Conservation (phyloP, 2,797 vertebrate species). For the Artibeus lituratus region DNA sequence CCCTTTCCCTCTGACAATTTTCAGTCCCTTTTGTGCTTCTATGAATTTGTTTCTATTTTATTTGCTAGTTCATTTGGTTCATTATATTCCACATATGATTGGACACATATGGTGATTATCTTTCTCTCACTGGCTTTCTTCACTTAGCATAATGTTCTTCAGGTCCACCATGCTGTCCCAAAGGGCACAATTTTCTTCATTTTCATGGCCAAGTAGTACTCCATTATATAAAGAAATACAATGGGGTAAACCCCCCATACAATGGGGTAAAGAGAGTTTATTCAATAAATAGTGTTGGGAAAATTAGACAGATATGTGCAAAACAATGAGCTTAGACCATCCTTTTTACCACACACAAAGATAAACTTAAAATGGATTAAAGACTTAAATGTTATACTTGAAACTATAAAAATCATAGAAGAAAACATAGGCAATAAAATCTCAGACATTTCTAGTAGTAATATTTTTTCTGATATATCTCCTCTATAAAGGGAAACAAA, state of each 20-base stretch:
- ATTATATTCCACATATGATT: neutral
- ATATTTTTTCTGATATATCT: neutral
- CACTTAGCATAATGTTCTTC: neutral
- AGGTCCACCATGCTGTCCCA: neutral
- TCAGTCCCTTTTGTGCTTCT: neutral
- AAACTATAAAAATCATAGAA: neutral
- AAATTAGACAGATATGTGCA: neutral
- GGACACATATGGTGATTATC: neutral
- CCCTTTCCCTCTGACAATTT: neutral
- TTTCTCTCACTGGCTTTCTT: neutral
- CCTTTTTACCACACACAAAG: neutral
- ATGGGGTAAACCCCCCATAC: neutral
- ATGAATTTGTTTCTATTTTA: neutral
- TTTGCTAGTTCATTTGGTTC: neutral
- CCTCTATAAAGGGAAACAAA: neutral
- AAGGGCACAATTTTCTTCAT: neutral
- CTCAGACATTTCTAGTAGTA: neutral
- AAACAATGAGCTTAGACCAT: neutral
- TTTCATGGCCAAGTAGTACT: neutral
- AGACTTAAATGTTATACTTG: neutral
- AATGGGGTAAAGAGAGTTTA: neutral
- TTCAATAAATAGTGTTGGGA: neutral
- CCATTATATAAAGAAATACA: neutral
- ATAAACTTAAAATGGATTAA: neutral
- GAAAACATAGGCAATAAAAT: neutral